phyloP scores from a whole-genome alignment of 1,140 invertebrate species.

The Popillia japonica region DNA sequence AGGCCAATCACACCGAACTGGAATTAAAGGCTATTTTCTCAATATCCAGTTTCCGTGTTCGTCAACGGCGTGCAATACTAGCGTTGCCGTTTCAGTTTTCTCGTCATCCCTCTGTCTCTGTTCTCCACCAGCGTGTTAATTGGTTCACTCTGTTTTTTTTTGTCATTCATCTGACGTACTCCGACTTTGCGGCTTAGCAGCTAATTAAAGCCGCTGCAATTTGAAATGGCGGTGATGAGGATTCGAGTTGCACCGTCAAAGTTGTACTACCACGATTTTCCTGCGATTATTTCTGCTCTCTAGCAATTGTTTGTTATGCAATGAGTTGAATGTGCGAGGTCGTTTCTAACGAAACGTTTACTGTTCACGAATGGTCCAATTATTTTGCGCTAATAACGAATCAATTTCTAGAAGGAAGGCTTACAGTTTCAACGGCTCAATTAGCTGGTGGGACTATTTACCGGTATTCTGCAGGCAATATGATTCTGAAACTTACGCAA shows the following conservation, averaged over 20 bases:
- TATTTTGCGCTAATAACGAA: background rate
- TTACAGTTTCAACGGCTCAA: slow-evolving; percentile 22
- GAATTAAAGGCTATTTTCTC: slow-evolving; percentile 21
- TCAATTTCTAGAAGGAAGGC: slow-evolving; percentile 2
- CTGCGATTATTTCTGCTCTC: background rate
- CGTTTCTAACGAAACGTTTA: background rate
- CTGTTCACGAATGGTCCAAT: slow-evolving; percentile 3
- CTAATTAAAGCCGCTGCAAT: slow-evolving; percentile 15
- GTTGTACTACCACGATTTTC: background rate
- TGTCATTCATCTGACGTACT: slow-evolving; percentile 17
- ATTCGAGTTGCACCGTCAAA: slow-evolving; percentile 15
- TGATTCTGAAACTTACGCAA: background rate
- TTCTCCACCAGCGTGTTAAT: background rate
- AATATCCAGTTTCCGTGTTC: slow-evolving; percentile 1
- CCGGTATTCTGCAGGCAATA: background rate
- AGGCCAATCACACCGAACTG: background rate
- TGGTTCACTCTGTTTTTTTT: slow-evolving; percentile 9
- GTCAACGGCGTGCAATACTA: background rate
- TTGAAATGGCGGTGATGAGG: slow-evolving; percentile 15
- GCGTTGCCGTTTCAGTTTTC: background rate
- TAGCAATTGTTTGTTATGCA: slow-evolving; percentile 23
- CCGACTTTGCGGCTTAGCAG: slow-evolving; percentile 23
- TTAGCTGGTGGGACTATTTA: background rate
- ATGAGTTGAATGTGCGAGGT: background rate
- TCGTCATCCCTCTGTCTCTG: background rate